A percentile compares a stretch with the other conserved stretches of the same genome.
phyloP scores from a whole-genome alignment of 2,888 invertebrate species.

The Drosophila yooni region DNA sequence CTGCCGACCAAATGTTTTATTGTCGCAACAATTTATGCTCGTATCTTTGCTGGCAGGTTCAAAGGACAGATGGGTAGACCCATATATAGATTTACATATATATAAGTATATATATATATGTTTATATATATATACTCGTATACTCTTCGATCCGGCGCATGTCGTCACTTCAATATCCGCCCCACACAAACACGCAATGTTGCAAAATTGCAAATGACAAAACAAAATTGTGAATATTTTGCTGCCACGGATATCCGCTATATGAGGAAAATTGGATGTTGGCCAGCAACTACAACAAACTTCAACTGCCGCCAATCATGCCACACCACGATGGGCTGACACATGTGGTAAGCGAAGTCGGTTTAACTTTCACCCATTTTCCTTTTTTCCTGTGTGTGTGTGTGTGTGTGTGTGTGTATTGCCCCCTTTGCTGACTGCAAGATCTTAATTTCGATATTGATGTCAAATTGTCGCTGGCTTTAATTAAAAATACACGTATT shows the following conservation, averaged over 20 bases:
- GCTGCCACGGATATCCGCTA: conserved; percentile 74
- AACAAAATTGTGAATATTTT: conserved; percentile 59
- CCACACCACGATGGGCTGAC: neutral
- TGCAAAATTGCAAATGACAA: conserved; percentile 72
- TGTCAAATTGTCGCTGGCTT: conserved; percentile 78
- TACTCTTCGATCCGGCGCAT: conserved; percentile 9
- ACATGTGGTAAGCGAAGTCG: neutral
- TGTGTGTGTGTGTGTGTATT: neutral
- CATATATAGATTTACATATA: neutral
- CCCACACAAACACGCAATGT: conserved; percentile 33
- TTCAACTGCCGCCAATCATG: conserved; percentile 24
- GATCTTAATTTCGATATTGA: conserved; percentile 82
- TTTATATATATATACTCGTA: neutral
- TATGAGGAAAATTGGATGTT: conserved; percentile 58
- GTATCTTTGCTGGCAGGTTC: conserved; percentile 39
- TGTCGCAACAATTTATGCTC: conserved; percentile 49
- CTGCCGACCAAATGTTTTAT: conserved; percentile 53
- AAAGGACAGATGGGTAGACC: conserved; percentile 4
- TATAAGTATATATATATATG: conserved; percentile 1
- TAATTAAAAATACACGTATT: conserved; percentile 74
- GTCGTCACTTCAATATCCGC: conserved; percentile 41
- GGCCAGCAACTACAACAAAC: conserved; percentile 16
- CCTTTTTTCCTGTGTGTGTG: too few relatives aligned
- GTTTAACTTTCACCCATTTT: conserved; percentile 31
- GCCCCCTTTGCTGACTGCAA: conserved; percentile 51